Evolutionary conservation across 1,140 invertebrate species (phyloP), one percentile per base, ranked within the genome.

Genomic region (Anagrus nilaparvatae): DNA sequence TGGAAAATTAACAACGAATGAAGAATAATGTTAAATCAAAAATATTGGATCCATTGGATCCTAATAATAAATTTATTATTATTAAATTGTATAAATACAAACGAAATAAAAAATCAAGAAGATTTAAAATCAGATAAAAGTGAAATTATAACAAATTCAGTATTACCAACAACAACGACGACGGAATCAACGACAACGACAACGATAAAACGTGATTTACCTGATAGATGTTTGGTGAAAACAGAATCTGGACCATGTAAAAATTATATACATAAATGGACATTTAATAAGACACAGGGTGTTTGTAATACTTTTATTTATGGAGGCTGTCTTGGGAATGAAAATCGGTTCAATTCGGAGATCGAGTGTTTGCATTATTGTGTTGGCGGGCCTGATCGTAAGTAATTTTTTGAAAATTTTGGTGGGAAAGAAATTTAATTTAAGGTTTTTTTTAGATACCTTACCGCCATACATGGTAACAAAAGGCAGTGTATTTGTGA

Each of bases 251-350:
- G 82, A 1, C 75, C 75, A 0, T 87, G 84, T 56, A 79, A 74
- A 40, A 72, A 76, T 34, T 75, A 72, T 49, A 65, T 80, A 6
- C 72, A 77, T 54, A 81, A 82, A 58, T 81, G 82, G 72, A 81
- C 78, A 43, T 87, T 78, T 62, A 80, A 81, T 59, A 74, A 79
- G 30, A 67, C 72, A 5, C 72, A 70, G 39, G 65, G 72, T 30
- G 71, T 71, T 16, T 91, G 87, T 62, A 67, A 63, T 34, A 74
- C 73, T 35, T 91, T 90, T 53, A 69, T 74, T 17, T 90, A 81
- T 69, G 80, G 82, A 32, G 84, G 84, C 20, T 88, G 85, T 57
- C 70, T 75, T 29, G 84, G 82, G 17, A 87, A 87, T 33, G 73
- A 77, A 40, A 89, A 89, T 65, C 71, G 81, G 44, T 89, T 89